Percentiles rank a stretch among this genome's conserved stretches.
Conservation (phyloP, 2,113 vertebrate genomes). For the Corynorhinus townsendii region DNA sequence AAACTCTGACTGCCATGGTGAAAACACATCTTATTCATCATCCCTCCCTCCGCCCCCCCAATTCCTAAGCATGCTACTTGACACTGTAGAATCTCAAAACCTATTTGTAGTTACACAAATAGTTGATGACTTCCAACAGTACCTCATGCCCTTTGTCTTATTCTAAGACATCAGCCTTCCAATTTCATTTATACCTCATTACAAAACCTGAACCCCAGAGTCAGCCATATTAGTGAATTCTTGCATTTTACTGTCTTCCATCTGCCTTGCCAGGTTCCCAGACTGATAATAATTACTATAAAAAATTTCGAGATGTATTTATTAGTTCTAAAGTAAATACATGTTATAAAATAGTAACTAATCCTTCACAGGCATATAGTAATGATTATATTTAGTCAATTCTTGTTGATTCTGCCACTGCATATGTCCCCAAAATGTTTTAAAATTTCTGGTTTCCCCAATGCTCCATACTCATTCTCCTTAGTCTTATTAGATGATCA, state of each 20-base stretch:
- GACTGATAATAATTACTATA: background rate
- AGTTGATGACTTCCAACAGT: background rate
- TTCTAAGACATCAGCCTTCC: background rate
- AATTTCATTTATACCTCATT: background rate
- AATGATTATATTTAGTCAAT: background rate
- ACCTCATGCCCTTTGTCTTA: background rate
- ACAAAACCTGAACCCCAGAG: background rate
- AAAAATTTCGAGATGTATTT: background rate
- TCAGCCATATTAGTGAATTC: background rate
- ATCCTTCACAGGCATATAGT: background rate
- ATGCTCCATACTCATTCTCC: background rate
- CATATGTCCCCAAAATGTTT: background rate
- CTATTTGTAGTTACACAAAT: background rate
- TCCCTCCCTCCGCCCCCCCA: background rate
- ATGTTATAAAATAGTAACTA: background rate
- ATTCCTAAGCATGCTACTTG: background rate
- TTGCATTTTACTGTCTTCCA: background rate
- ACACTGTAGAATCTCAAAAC: background rate
- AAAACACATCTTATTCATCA: background rate
- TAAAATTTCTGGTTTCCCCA: background rate
- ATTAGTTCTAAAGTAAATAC: background rate
- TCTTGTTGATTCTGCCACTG: background rate
- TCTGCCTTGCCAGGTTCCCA: background rate
- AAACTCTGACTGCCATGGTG: background rate
- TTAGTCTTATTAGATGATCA: background rate